Base-by-base conservation (phyloP, 2,113 vertebrate species). In the Coptodon rendalli region DNA sequence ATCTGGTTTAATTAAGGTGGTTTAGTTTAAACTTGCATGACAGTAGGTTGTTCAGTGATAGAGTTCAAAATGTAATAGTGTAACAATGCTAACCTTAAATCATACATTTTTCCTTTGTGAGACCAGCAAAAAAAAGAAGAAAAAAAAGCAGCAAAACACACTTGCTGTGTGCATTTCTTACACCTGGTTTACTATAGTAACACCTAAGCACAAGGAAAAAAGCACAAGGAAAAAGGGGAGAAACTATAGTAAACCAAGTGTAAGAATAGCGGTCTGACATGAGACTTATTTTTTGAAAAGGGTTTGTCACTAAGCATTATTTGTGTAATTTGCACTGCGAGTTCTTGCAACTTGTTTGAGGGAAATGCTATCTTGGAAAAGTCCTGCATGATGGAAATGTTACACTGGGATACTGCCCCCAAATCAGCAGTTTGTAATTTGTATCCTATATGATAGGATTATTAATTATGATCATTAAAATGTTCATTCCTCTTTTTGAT, bases 1-100 rank as follows among this genome's bases (percentile, higher is more conserved):
- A 89, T 89, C 87, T 90, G 85, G 83, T 89, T 88, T 94, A 89
- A 94, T 91, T 94, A 93, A 89, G 52, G 84, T 29, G 84, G 92
- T 89, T 91, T 87, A 66, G 84, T 76, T 90, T 82, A 91, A 83
- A 86, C 79, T 86, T 90, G 78, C 36, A 82, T 79, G 85, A 87
- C 5, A n/a, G 63, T 84, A 88, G 27, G 85, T 53, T 50, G 84
- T 86, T 57, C 61, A 85, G 43, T 66, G 76, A 54, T 68, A 48
- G 38, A 95, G 85, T 91, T 93, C 87, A 63, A 94, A 93, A 92
- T 57, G 6, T 34, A 34, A 16, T 53, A 24, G n/a, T 57, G 43
- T 79, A 59, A 81, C 34, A 85, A 87, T 12, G 16, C 43, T 34
- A 11, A 83, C 80, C 48, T 5, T 82, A 45, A 86, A 59, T 81